Evolutionary conservation across 2,113 vertebrate species (phyloP).

Genomic region (Ochotona curzoniae): DNA sequence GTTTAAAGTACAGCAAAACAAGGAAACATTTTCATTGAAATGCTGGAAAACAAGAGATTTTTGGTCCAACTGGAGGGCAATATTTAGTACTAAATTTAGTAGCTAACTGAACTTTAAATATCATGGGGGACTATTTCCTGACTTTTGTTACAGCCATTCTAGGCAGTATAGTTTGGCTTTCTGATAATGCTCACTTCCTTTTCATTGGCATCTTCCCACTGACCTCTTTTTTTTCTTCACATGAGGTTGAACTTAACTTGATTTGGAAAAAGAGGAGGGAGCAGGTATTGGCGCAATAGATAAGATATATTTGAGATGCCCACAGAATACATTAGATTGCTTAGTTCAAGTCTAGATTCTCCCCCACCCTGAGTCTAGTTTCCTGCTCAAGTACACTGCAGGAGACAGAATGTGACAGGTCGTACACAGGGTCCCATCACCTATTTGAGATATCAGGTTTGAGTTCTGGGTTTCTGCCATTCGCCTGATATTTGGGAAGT

Average conservation of each 20-base stretch:
- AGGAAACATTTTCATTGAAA: conserved; percentile 50
- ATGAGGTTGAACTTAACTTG: neutral
- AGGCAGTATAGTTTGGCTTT: neutral
- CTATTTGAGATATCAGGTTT: no score
- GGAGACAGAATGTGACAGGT: no score
- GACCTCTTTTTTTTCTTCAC: neutral
- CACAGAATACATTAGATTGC: no score
- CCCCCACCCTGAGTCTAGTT: no score
- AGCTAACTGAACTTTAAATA: conserved; percentile 50
- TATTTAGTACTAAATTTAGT: neutral
- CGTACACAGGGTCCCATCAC: no score
- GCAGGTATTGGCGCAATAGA: no score
- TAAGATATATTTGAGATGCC: no score
- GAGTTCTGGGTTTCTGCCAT: no score
- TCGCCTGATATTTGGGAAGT: no score
- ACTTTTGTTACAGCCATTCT: conserved; percentile 34
- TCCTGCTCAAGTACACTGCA: no score
- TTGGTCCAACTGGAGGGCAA: neutral
- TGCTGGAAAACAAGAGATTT: neutral
- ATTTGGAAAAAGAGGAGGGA: neutral
- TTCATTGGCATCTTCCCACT: neutral
- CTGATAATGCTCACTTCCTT: conserved; percentile 12
- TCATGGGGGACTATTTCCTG: conserved; percentile 3
- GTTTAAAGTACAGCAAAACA: conserved; percentile 27
- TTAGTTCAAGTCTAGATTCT: no score